Evolutionary conservation across 2,797 vertebrate species (phyloP).

Genomic region (Siniperca scherzeri): DNA sequence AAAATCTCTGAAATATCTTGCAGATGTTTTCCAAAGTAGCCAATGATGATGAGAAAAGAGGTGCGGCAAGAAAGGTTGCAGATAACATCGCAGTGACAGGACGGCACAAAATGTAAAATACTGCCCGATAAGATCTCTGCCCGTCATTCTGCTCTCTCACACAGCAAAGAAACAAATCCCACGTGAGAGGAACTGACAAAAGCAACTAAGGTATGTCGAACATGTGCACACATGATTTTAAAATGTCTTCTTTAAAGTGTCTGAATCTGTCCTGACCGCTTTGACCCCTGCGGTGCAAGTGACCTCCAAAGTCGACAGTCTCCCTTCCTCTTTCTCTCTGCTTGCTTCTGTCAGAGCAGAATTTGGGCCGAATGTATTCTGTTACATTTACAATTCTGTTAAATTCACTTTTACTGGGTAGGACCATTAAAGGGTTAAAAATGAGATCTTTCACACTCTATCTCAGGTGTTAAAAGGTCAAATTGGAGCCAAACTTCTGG

Average conservation of each 20-base stretch:
- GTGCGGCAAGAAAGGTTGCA: background rate
- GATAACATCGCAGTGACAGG: background rate
- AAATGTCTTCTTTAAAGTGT: constrained; percentile 4
- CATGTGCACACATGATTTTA: background rate
- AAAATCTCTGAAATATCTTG: background rate
- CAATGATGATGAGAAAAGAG: background rate
- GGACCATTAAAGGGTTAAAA: too few relatives aligned
- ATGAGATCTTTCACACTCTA: too few relatives aligned
- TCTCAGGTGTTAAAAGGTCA: too few relatives aligned
- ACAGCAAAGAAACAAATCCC: constrained; percentile 8
- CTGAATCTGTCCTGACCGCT: constrained; percentile 12
- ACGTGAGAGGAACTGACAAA: background rate
- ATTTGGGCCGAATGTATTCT: background rate
- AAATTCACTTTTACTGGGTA: too few relatives aligned
- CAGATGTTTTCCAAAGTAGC: background rate
- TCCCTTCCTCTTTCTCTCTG: background rate
- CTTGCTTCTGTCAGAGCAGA: constrained; percentile 16
- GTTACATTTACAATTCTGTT: too few relatives aligned
- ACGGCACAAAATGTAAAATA: background rate
- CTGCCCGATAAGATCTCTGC: background rate
- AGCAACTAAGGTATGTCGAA: background rate
- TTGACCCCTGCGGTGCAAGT: constrained; percentile 3
- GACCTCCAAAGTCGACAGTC: background rate
- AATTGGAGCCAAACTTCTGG: too few relatives aligned
- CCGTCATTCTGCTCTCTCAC: background rate